phyloP scores from a whole-genome alignment of 2,113 vertebrate genomes.

The Erpornis zantholeuca region DNA sequence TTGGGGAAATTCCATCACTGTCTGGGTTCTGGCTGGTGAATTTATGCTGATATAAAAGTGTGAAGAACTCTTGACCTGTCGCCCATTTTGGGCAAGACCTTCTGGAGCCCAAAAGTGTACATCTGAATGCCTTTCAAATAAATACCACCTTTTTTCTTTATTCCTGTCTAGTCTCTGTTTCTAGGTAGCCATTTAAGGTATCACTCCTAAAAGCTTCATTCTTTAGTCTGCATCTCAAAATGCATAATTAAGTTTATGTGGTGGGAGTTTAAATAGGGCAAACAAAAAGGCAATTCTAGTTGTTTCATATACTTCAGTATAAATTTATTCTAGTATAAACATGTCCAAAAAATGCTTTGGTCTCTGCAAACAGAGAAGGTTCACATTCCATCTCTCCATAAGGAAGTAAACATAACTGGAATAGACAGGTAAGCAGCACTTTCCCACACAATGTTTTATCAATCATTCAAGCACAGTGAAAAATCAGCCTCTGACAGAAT shows the following conservation, averaged over 20 bases:
- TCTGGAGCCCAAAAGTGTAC: too few relatives aligned
- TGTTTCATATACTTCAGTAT: background rate
- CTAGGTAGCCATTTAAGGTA: too few relatives aligned
- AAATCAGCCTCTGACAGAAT: background rate
- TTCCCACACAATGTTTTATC: background rate
- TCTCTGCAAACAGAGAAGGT: background rate
- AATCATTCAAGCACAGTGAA: background rate
- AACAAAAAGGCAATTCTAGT: background rate
- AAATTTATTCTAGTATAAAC: conserved; percentile 46
- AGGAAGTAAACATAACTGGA: conserved; percentile 35
- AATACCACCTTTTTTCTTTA: too few relatives aligned
- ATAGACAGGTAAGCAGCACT: conserved; percentile 26
- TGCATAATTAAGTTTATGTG: background rate
- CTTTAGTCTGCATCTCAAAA: background rate
- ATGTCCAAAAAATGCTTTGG: conserved; percentile 45
- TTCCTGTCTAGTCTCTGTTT: too few relatives aligned
- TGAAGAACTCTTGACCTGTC: too few relatives aligned
- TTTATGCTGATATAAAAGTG: too few relatives aligned
- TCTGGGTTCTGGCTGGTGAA: too few relatives aligned
- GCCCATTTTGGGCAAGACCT: too few relatives aligned
- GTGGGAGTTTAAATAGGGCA: background rate
- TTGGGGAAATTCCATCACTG: too few relatives aligned
- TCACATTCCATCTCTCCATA: conserved; percentile 46
- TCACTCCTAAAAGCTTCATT: background rate
- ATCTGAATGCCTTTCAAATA: too few relatives aligned